Evolutionary conservation across 2,797 vertebrate species (phyloP).

Genomic region (Crossoptilon crossoptilon): DNA sequence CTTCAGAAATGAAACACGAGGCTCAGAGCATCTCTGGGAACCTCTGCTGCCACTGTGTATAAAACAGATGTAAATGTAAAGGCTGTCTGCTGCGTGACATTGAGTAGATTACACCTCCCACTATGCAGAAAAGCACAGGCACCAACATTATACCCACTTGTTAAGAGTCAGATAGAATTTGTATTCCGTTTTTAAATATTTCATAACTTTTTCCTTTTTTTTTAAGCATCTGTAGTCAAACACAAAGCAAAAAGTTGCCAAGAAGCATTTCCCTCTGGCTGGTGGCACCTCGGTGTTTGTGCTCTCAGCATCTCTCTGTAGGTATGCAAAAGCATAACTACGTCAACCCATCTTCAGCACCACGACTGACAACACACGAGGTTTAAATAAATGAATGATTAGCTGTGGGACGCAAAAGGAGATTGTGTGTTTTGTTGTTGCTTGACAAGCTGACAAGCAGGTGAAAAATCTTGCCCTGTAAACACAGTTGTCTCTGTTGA

Average conservation of each 20-base stretch:
- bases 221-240: not conserved
- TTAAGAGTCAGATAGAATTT: slow-evolving; percentile 22
- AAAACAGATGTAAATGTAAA: slow-evolving; percentile 1
- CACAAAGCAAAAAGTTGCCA: not conserved
- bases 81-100: not conserved
- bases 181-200: not conserved
- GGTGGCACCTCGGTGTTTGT: not conserved
- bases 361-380: not conserved
- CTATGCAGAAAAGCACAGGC: not conserved
- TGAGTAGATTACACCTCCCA: slow-evolving; percentile 19
- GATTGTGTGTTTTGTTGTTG: not conserved
- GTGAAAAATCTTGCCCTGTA: slow-evolving; percentile 4
- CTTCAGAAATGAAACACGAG: not conserved
- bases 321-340: not conserved
- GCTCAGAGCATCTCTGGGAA: not conserved
- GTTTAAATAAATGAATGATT: not conserved
- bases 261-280: not conserved
- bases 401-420: not conserved
- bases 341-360: slow-evolving; percentile 25
- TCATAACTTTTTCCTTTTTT: not conserved
- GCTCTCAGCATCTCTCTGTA: not conserved
- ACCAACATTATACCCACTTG: not conserved
- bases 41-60: not conserved
- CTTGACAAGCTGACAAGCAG: not conserved
- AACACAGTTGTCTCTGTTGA: not conserved